phyloP scores from a whole-genome alignment of 1,140 invertebrate species.

The Sitobion miscanthi region DNA sequence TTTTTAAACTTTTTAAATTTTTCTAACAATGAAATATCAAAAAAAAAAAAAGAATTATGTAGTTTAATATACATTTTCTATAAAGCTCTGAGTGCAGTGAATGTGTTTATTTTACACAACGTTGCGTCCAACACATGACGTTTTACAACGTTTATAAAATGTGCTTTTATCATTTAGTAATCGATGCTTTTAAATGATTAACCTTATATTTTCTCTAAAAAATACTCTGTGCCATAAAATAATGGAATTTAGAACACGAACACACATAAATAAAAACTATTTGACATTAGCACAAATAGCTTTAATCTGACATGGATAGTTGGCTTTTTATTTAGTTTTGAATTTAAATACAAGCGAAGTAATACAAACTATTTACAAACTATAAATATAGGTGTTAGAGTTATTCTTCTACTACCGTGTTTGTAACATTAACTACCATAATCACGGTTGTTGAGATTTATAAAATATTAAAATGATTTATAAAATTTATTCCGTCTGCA shows the following conservation, averaged over 20 bases:
- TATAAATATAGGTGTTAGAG: too few relatives aligned
- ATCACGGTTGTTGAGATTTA: not conserved
- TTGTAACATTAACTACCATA: not conserved
- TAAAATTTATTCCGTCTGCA: not conserved
- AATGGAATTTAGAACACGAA: not conserved
- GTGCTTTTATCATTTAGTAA: not conserved
- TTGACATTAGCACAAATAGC: not conserved
- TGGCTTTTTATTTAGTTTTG: not conserved
- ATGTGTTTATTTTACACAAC: not conserved
- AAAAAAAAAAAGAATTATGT: too few relatives aligned
- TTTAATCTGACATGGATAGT: not conserved
- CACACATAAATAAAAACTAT: not conserved
- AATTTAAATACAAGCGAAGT: not conserved
- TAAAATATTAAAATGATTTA: not conserved
- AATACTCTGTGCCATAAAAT: not conserved
- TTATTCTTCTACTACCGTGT: not conserved
- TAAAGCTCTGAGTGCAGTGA: not conserved
- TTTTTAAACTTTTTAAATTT: too few relatives aligned
- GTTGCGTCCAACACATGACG: not conserved
- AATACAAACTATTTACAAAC: not conserved
- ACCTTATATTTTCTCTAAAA: not conserved
- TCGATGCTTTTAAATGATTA: not conserved
- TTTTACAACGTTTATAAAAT: not conserved
- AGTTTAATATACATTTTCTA: not conserved
- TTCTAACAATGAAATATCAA: too few relatives aligned